phyloP scores from a whole-genome alignment of 2,113 vertebrate genomes.

The Tonatia bakeri region DNA sequence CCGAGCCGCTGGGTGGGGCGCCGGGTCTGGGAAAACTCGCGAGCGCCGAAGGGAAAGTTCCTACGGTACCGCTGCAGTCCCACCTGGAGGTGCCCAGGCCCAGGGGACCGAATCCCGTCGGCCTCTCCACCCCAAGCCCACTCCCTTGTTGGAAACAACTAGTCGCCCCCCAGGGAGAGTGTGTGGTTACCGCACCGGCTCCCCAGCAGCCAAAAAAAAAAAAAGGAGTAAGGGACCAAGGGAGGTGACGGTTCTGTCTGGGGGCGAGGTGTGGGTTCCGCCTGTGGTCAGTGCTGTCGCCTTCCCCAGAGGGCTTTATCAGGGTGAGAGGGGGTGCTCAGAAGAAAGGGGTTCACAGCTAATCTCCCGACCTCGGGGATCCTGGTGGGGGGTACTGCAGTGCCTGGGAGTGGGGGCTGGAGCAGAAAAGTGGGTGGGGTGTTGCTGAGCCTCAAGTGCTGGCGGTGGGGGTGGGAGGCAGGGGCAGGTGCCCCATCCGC shows the following conservation, averaged over 20 bases:
- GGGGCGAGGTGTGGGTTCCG: background rate
- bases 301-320: background rate
- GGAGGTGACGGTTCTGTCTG: background rate
- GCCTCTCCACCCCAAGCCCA: background rate
- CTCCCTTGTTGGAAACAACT: background rate
- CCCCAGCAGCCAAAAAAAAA: background rate
- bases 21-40: slow-evolving; percentile 49
- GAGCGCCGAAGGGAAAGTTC: slow-evolving; percentile 50
- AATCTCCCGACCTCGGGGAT: background rate
- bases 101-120: too few relatives aligned
- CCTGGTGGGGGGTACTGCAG: background rate
- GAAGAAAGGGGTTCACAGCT: background rate
- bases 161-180: background rate
- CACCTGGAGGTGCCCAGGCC: background rate
- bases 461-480: background rate
- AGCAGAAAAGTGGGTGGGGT: background rate
- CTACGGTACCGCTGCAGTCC: background rate
- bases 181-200: background rate
- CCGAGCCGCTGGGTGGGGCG: background rate
- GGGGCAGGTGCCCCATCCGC: background rate
- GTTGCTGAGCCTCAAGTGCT: background rate
- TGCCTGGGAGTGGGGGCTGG: background rate
- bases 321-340: background rate
- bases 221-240: background rate
- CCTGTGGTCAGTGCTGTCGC: background rate